Base-by-base conservation (phyloP, 2,113 vertebrate species). In the Strix aluco region DNA sequence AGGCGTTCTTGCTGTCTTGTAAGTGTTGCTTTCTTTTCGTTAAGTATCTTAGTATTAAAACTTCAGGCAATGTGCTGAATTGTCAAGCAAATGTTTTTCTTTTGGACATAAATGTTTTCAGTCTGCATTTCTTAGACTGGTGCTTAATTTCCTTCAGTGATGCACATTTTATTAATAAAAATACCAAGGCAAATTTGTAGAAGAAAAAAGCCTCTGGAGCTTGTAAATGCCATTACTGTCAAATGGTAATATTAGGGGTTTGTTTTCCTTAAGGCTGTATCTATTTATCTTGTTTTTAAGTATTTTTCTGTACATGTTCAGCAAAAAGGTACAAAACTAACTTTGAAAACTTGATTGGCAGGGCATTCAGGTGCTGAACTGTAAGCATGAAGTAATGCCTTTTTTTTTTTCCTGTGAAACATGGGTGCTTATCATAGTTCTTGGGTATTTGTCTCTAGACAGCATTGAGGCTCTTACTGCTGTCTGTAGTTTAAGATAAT, bases 1-100 rank as follows among this genome's bases (percentile, higher is more conserved):
- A 40, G 99, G 99, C 1, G 99, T 99, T 94, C 98, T 99, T 81
- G 99, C 99, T 93, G 99, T 99, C 94, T 96, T 99, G 99, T 99
- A 97, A 99, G 99, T 98, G 85, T 15, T 58, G 4, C 46, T 72
- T 94, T 75, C 49, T 47, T 91, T 79, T 78, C 44, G 38, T 38
- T 72, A 40, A 55, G 11, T 61, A 16, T 22, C 36, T 58, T 40
- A 6, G 9, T 51, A 11, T 22, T 71, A 42, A 29, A 69, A 65
- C 44, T 42, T 63, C 9, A 44, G 25, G 23, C 61, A 79, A 15
- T 2, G 2, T 14, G 26, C 51, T 62, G 32, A 84, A 67, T 49
- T 92, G 22, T 59, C 73, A 71, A 21, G 13, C 32, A 47, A 5
- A 27, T 26, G 27, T 9, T n/a, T 69, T 49, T 63, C 29, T 65